Conservation (phyloP, 2,888 invertebrate genomes). For the Drosophila maculinotata region DNA sequence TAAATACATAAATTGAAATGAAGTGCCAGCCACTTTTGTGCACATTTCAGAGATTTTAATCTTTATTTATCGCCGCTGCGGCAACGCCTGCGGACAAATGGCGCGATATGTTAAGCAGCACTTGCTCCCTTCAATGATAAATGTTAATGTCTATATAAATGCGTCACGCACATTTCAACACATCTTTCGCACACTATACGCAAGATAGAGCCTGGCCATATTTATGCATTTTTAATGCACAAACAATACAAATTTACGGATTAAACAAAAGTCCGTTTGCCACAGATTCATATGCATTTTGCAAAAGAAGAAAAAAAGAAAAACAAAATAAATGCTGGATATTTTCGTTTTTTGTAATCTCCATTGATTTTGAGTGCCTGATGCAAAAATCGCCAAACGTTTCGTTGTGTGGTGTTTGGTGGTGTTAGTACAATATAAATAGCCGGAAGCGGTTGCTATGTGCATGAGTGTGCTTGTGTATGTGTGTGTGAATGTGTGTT, state of each 20-base stretch:
- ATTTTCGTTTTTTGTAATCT: constrained; percentile 10
- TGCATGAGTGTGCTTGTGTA: not conserved
- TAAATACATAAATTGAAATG: constrained; percentile 75
- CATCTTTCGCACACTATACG: constrained; percentile 16
- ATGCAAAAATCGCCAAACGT: constrained; percentile 2
- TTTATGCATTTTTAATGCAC: constrained; percentile 58
- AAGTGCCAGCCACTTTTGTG: constrained; percentile 75
- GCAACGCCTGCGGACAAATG: constrained; percentile 10
- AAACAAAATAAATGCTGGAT: not conserved
- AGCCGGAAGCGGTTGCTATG: constrained; percentile 58
- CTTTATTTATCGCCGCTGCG: constrained; percentile 70
- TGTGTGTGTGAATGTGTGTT: constrained; percentile 3
- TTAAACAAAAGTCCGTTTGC: constrained; percentile 18
- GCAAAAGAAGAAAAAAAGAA: not conserved
- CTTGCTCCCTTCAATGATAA: constrained; percentile 47
- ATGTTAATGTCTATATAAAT: constrained; percentile 68
- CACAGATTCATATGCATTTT: constrained; percentile 20
- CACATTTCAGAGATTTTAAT: constrained; percentile 78
- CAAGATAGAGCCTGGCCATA: constrained; percentile 32
- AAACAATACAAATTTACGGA: constrained; percentile 11
- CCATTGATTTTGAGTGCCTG: constrained; percentile 29
- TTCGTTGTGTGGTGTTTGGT: constrained; percentile 15
- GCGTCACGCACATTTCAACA: constrained; percentile 44
- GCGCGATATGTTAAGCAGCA: constrained; percentile 54
- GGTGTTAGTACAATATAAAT: constrained; percentile 41